phyloP scores from a whole-genome alignment of 1,140 invertebrate genomes.

The Fopius arisanus region DNA sequence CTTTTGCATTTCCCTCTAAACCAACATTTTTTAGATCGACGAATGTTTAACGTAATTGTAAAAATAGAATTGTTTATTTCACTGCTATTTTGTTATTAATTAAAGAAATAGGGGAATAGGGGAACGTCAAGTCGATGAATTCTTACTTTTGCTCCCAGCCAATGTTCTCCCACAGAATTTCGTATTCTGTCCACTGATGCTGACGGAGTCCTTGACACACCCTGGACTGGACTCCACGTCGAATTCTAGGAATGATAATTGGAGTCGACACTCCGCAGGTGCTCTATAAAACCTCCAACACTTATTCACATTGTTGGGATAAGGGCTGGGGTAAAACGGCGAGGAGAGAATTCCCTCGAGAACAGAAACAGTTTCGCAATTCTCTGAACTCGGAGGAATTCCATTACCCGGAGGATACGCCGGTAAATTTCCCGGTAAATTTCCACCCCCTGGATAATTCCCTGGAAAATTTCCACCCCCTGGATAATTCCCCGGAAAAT shows the following conservation, averaged over 20 bases:
- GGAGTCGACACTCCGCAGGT: constrained; percentile 43
- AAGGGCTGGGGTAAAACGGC: constrained; percentile 44
- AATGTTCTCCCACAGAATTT: constrained; percentile 52
- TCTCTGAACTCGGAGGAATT: constrained; percentile 28
- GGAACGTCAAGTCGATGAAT: no score
- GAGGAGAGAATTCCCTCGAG: constrained; percentile 42
- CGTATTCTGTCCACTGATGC: constrained; percentile 42
- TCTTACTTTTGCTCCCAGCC: constrained; percentile 47
- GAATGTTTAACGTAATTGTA: no score
- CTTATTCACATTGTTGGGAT: constrained; percentile 45
- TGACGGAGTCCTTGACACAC: constrained; percentile 53
- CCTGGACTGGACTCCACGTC: constrained; percentile 50
- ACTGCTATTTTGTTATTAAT: no score
- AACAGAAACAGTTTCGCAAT: constrained; percentile 41
- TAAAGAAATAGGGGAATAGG: no score
- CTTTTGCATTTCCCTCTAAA: no score
- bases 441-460: not conserved
- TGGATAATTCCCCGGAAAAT: constrained; percentile 33
- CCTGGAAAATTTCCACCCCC: constrained; percentile 1
- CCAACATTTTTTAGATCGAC: no score
- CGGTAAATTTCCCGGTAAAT: constrained; percentile 35
- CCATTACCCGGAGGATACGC: constrained; percentile 40
- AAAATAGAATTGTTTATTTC: constrained; percentile 2
- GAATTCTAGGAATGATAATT: constrained; percentile 52
- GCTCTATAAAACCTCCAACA: constrained; percentile 50